Percentiles rank a stretch among this genome's conserved stretches.
phyloP scores from a whole-genome alignment of 1,140 invertebrate genomes.

The Sinella curviseta region DNA sequence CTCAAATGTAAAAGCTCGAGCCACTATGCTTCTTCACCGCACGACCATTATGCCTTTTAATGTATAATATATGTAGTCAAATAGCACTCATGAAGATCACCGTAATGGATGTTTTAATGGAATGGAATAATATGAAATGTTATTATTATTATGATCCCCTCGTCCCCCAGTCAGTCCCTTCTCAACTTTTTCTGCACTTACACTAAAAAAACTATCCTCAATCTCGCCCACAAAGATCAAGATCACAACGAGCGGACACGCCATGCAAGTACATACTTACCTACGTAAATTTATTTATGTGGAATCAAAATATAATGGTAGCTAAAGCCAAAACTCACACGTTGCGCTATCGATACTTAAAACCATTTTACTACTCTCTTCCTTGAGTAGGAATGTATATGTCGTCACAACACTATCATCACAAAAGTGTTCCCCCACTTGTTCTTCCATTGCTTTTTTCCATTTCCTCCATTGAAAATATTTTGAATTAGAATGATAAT shows the following conservation, averaged over 20 bases:
- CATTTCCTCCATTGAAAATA: constrained; percentile 11
- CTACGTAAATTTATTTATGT: too few species aligned
- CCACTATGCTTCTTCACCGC: too few species aligned
- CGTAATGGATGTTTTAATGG: constrained; percentile 20
- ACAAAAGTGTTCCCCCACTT: background rate
- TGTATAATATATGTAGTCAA: too few species aligned
- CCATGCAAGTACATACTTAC: too few species aligned
- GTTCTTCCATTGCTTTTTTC: background rate
- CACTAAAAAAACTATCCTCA: too few species aligned
- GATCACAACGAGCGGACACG: too few species aligned
- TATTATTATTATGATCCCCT: constrained; percentile 8
- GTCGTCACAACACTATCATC: background rate
- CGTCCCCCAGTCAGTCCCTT: background rate
- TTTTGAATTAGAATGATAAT: constrained; percentile 10
- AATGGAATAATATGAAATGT: constrained; percentile 15
- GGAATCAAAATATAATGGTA: too few species aligned
- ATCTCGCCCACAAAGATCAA: too few species aligned
- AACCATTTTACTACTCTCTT: too few species aligned
- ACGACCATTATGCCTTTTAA: background rate
- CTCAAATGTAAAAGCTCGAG: too few species aligned
- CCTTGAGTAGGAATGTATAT: background rate
- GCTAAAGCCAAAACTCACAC: background rate
- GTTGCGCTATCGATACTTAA: too few species aligned
- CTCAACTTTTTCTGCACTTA: background rate
- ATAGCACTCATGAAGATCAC: background rate